Evolutionary conservation across 2,888 invertebrate species (phyloP).

Genomic region (Sarcophaga rosellei): DNA sequence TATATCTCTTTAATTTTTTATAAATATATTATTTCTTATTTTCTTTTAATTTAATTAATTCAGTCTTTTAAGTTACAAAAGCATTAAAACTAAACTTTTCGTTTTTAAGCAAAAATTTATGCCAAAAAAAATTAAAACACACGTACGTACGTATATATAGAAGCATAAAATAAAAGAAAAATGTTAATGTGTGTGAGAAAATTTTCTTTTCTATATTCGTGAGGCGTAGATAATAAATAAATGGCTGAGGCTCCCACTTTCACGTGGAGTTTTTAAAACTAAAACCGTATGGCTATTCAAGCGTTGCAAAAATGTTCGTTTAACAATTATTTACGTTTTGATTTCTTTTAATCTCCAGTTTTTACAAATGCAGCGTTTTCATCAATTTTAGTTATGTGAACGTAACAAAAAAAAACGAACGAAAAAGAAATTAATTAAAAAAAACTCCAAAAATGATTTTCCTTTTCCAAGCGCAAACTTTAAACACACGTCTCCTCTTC

Average conservation of each 20-base stretch:
- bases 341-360: neutral
- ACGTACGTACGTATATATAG: conserved; percentile 30
- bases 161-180: conserved; percentile 29
- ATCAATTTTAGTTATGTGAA: conserved; percentile 39
- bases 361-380: conserved; percentile 51
- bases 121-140: conserved; percentile 43
- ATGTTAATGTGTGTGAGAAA: conserved; percentile 37
- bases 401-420: conserved; percentile 48
- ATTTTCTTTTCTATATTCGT: conserved; percentile 65
- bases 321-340: conserved; percentile 28
- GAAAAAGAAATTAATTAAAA: conserved; percentile 51
- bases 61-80: conserved; percentile 66
- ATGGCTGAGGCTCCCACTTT: conserved; percentile 59
- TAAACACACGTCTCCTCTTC: conserved; percentile 64
- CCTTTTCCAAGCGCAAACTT: conserved; percentile 58
- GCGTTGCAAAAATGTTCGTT: conserved; percentile 53
- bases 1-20: conserved; percentile 43
- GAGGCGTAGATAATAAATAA: conserved; percentile 64
- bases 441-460: conserved; percentile 55
- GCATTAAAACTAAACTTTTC: conserved; percentile 51
- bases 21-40: conserved; percentile 46
- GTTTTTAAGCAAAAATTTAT: conserved; percentile 51
- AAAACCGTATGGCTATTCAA: conserved; percentile 50
- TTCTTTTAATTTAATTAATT: conserved; percentile 63
- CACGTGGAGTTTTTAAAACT: conserved; percentile 59